Conservation (phyloP, 2,113 vertebrate species). For the Podilymbus podiceps region DNA sequence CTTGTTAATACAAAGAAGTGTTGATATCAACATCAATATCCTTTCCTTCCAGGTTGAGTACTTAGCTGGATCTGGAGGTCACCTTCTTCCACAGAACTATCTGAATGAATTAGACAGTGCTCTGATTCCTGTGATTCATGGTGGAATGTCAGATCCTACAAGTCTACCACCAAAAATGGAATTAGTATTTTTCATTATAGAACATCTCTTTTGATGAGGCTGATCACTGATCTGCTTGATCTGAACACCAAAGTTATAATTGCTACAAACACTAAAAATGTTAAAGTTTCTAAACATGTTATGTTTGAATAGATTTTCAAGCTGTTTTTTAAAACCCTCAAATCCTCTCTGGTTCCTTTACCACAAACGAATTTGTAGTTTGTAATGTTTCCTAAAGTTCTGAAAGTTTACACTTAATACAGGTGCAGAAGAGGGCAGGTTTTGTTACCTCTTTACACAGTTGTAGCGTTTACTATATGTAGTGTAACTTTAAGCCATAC, state of each 20-base stretch:
- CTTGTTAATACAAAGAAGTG: background rate
- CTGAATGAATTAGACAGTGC: conserved; percentile 90
- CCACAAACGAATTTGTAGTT: background rate
- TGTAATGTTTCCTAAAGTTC: conserved; percentile 28
- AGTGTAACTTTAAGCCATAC: conserved; percentile 48
- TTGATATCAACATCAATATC: background rate
- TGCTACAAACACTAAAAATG: conserved; percentile 59
- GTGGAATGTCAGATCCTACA: conserved; percentile 78
- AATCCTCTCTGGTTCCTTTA: background rate
- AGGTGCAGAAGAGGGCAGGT: conserved; percentile 13
- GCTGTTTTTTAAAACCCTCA: background rate
- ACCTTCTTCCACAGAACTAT: conserved; percentile 87
- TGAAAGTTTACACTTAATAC: conserved; percentile 62
- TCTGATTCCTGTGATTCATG: conserved; percentile 91
- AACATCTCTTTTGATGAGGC: conserved; percentile 71
- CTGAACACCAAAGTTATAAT: conserved; percentile 50
- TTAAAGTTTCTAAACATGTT: conserved; percentile 31
- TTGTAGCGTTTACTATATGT: conserved; percentile 17
- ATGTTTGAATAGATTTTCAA: conserved; percentile 41
- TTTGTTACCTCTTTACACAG: conserved; percentile 18
- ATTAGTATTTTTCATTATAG: conserved; percentile 89
- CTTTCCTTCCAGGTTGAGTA: conserved; percentile 86
- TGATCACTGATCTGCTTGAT: conserved; percentile 10
- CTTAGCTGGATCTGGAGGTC: conserved; percentile 86
- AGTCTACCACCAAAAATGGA: conserved; percentile 88